These are phyloP conservation scores for Hemicordylus capensis DNA, from an alignment of 2,113 vertebrate species.

Conservation along the genomic window DNA sequence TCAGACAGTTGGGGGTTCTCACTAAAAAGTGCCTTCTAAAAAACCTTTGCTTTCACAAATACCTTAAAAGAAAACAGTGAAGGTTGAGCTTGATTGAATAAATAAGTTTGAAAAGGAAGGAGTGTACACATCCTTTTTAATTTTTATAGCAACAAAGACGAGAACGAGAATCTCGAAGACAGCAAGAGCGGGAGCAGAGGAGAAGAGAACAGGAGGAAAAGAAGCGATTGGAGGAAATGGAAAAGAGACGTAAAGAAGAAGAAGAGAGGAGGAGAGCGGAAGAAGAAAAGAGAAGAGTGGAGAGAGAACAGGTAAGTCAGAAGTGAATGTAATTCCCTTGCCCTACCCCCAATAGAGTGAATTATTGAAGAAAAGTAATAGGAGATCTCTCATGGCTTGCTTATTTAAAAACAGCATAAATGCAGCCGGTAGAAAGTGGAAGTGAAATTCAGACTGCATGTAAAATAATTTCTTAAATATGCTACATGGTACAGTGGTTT, in stretches of 20 bases:
- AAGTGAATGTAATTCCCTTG: not conserved
- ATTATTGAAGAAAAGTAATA: not conserved
- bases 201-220: slow-evolving; percentile 96
- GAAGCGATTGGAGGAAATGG: slow-evolving; percentile 90
- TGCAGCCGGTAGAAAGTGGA: slow-evolving; percentile 39
- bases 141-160: slow-evolving; percentile 91
- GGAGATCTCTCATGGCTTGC: not conserved
- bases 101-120: slow-evolving; percentile 30
- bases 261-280: slow-evolving; percentile 93
- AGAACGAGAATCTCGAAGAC: slow-evolving; percentile 94
- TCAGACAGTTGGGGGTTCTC: not conserved
- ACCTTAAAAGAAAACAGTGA: not conserved
- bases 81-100: not conserved
- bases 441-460: slow-evolving; percentile 50
- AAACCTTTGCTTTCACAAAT: too few species aligned
- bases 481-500: not conserved
- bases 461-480: slow-evolving; percentile 32
- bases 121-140: slow-evolving; percentile 49
- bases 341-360: not conserved
- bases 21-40: not conserved
- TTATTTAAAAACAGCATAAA: slow-evolving; percentile 32
- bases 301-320: slow-evolving; percentile 91
- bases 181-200: slow-evolving; percentile 96
- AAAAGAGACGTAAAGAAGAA: slow-evolving; percentile 94
- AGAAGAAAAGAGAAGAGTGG: slow-evolving; percentile 94